Evolutionary conservation across 2,888 invertebrate species (phyloP), one percentile per base, ranked within the genome.

Genomic region (Drosophila recens): DNA sequence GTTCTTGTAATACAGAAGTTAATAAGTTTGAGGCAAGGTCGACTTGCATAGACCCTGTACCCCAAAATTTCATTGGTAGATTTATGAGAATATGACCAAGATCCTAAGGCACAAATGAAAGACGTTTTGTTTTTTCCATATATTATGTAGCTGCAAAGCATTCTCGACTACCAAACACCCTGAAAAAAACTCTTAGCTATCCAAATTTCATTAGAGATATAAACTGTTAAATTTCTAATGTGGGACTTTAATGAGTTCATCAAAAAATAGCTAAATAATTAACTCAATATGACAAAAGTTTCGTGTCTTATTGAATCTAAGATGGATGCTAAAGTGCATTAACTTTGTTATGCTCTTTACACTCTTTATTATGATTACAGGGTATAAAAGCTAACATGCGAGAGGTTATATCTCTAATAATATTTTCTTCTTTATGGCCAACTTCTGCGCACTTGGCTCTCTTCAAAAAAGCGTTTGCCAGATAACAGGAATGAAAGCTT

Each of bases 401-500:
- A 33, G 10, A 4, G n/a, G 0, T 17, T n/a, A 0, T 30, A 30
- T 10, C 9, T 33, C 33, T 10, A 15, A 10, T 15, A 33, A 15
- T 5, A 27, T 27, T 27, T 27, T 5, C 43, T 17, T 36, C 5
- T 36, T 0, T 40, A 40, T 15, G 15, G n/a, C 3, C 15, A 40
- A 13, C 5, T 5, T 45, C 20, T 3, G 13, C 10, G 2, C 5
- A 10, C 9, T 43, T 11, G 4, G 0, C 23, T 23, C 45, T 45
- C 45, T 13, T 3, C 13, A n/a, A 48, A 10, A 33, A 27, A 30
- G 4, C 4, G 33, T 17, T 17, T 8, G 4, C 1, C 13, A n/a
- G 49, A 33, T 49, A 49, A 48, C 17, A 34, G 34, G 1, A 17
- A 8, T 9, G 17, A 51, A 51, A 51, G 36, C 51, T 51, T 20